phyloP scores from a whole-genome alignment of 1,140 invertebrate genomes.

The Scaptomyza hsui region DNA sequence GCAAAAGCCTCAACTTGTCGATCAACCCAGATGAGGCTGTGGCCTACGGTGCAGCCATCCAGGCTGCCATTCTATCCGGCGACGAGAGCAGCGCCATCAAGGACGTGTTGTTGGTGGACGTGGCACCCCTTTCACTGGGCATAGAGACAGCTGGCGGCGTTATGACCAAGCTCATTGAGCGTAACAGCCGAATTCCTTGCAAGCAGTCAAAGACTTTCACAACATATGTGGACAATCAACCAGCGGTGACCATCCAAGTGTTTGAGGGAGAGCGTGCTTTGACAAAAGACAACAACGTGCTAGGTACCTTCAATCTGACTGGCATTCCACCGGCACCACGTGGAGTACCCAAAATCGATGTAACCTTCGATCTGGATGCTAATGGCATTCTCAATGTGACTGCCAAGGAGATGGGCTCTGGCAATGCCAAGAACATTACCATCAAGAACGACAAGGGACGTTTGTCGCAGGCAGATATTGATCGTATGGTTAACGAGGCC shows the following conservation, averaged over 20 bases:
- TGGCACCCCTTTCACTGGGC: slow-evolving; percentile 86
- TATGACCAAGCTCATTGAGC: slow-evolving; percentile 87
- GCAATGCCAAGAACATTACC: slow-evolving; percentile 89
- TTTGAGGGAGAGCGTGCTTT: slow-evolving; percentile 89
- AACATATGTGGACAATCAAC: slow-evolving; percentile 89
- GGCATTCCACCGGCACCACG: slow-evolving; percentile 93
- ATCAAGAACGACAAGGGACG: slow-evolving; percentile 94
- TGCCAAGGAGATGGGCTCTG: slow-evolving; percentile 85
- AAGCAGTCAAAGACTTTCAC: slow-evolving; percentile 87
- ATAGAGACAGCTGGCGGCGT: slow-evolving; percentile 87
- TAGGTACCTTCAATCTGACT: slow-evolving; percentile 91
- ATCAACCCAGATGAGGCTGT: slow-evolving; percentile 92
- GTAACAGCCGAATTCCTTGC: slow-evolving; percentile 87
- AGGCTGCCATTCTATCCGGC: slow-evolving; percentile 90
- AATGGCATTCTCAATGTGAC: slow-evolving; percentile 87
- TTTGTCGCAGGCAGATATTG: slow-evolving; percentile 91
- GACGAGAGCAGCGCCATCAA: slow-evolving; percentile 90
- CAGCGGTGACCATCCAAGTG: slow-evolving; percentile 88
- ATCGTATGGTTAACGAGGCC: slow-evolving; percentile 87
- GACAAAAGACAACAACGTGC: slow-evolving; percentile 90
- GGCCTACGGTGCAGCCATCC: slow-evolving; percentile 89
- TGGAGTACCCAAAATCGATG: slow-evolving; percentile 91
- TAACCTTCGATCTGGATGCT: slow-evolving; percentile 87
- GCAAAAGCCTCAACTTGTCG: slow-evolving; percentile 87
- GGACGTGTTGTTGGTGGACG: slow-evolving; percentile 86